phyloP scores from a whole-genome alignment of 2,888 invertebrate genomes.

The Apamea epomidion region DNA sequence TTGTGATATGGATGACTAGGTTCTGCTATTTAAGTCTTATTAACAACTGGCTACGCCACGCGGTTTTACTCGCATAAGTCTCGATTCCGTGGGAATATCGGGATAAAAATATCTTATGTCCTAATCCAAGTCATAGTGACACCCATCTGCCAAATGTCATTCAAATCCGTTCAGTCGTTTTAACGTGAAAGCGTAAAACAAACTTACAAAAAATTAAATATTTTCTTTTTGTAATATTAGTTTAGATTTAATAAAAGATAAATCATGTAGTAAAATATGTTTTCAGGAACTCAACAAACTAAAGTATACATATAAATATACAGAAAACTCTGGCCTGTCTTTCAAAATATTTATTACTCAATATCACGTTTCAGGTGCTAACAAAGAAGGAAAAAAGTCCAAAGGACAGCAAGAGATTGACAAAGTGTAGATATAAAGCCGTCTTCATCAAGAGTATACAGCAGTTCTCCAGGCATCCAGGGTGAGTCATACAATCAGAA shows the following conservation, averaged over 20 bases:
- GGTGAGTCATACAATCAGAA: constrained; percentile 85
- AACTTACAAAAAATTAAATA: too few species aligned
- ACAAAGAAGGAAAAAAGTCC: constrained; percentile 79
- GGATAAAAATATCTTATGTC: too few species aligned
- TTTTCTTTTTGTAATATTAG: too few species aligned
- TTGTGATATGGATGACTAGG: background rate
- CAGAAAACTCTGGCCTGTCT: background rate
- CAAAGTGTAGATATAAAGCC: constrained; percentile 89
- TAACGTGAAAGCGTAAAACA: too few species aligned
- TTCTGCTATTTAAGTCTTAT: too few species aligned
- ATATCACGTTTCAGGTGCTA: constrained; percentile 79
- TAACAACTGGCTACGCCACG: too few species aligned
- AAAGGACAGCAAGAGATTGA: constrained; percentile 75
- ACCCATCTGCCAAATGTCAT: too few species aligned
- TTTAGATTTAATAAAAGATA: background rate
- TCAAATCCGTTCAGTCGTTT: too few species aligned
- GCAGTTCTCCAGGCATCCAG: constrained; percentile 93
- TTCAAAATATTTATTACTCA: background rate
- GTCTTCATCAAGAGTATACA: constrained; percentile 93
- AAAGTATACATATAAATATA: background rate
- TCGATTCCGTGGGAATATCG: too few species aligned
- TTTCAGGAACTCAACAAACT: background rate
- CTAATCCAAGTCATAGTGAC: too few species aligned
- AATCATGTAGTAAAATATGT: background rate
- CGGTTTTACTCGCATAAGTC: too few species aligned